Conservation (phyloP, 2,113 vertebrate species). For the Numida meleagris region DNA sequence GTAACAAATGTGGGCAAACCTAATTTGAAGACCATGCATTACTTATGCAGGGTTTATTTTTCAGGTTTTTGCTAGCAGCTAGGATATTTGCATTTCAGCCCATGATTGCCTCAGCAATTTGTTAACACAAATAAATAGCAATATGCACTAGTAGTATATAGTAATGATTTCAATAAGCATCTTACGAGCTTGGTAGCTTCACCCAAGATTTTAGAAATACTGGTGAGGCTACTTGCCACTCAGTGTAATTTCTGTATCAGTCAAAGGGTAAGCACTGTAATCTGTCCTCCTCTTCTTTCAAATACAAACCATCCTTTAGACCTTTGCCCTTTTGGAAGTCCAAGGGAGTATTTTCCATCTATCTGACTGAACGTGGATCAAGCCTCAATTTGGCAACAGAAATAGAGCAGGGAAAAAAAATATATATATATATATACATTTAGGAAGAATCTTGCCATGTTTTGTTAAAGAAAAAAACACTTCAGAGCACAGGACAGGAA, state of each 20-base stretch:
- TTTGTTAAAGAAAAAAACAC: slow-evolving; percentile 50
- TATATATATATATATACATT: too few species aligned
- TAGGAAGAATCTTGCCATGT: slow-evolving; percentile 34
- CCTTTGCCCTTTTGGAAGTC: not conserved
- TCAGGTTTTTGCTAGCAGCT: not conserved
- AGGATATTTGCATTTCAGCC: not conserved
- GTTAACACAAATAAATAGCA: not conserved
- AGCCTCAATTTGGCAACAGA: not conserved
- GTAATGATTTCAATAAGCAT: not conserved
- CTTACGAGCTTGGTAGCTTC: not conserved
- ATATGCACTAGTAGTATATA: too few species aligned
- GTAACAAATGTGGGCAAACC: not conserved
- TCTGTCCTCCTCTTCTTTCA: not conserved
- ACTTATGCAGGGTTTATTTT: not conserved
- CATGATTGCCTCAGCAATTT: not conserved
- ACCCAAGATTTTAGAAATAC: not conserved
- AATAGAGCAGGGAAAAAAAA: not conserved
- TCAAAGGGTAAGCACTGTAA: not conserved
- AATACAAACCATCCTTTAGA: not conserved
- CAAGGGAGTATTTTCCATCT: not conserved
- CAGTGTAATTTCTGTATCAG: fast-evolving
- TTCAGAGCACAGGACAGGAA: slow-evolving; percentile 51
- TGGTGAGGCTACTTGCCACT: not conserved
- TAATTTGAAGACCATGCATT: not conserved
- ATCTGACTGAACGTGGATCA: not conserved